Evolutionary conservation across 2,797 vertebrate genomes (phyloP).

Genomic region (Thaleichthys pacificus): DNA sequence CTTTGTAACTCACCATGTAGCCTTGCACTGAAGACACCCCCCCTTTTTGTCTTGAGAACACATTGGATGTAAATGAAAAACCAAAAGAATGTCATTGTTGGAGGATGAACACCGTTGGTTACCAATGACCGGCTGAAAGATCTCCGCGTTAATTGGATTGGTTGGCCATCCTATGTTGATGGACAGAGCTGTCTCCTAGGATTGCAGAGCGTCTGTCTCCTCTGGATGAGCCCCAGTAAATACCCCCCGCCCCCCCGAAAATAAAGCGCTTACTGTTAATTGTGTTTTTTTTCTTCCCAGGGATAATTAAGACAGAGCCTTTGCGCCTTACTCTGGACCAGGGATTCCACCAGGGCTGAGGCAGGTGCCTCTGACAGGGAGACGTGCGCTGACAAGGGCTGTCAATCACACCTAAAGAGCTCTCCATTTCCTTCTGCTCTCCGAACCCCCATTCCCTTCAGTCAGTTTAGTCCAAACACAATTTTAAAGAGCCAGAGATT

Average conservation of each 20-base stretch:
- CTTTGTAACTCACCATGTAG: conserved; percentile 7
- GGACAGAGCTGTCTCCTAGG: conserved; percentile 72
- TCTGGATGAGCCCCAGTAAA: conserved; percentile 74
- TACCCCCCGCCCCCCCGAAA: conserved; percentile 66
- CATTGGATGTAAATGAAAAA: conserved; percentile 41
- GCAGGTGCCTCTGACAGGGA: conserved; percentile 77
- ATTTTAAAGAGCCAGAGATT: conserved; percentile 76
- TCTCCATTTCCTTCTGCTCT: conserved; percentile 63
- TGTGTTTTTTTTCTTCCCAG: conserved; percentile 59
- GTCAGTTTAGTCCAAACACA: conserved; percentile 77
- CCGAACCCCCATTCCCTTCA: conserved; percentile 70
- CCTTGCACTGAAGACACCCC: conserved; percentile 13
- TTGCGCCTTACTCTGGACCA: conserved; percentile 65
- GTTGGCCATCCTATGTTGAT: conserved; percentile 62
- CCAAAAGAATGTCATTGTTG: conserved; percentile 53
- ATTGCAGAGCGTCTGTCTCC: conserved; percentile 66
- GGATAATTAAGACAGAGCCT: conserved; percentile 79
- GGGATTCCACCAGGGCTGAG: conserved; percentile 68
- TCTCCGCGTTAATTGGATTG: conserved; percentile 74
- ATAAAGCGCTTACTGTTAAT: conserved; percentile 75
- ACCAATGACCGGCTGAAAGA: conserved; percentile 63
- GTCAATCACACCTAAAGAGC: conserved; percentile 76
- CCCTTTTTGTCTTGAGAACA: conserved; percentile 38
- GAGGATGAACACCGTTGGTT: conserved; percentile 53
- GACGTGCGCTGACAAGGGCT: conserved; percentile 73